Evolutionary conservation across 2,888 invertebrate genomes (phyloP), one percentile per base, ranked within the genome.

Genomic region (Rugalucina vietnamica): DNA sequence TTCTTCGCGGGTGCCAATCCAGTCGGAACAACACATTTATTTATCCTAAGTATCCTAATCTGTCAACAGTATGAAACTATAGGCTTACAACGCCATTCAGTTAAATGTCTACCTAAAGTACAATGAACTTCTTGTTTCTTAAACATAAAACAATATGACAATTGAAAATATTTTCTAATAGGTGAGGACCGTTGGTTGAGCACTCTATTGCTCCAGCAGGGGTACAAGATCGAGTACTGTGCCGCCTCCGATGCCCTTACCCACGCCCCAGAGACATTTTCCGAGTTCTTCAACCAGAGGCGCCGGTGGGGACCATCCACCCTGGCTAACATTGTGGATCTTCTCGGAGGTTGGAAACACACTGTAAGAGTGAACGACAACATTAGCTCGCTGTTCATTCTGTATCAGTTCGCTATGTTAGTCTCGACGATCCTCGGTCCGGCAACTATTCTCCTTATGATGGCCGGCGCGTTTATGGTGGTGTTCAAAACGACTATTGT

Each of bases 181-280:
- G 97, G 99, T 71, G 99, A 99, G 96, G 99, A 99, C 96, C 97
- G 99, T 95, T 99, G 99, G 99, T 96, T 99, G 83, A 99, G 99
- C 94, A 99, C 99, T 0, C 95, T 99, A 50, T 96, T 99, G n/a
- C 96, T 99, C 12, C 99, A 99, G 95, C 96, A 99, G 95, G 99
- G 99, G 18, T 99, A 99, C 95, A 97, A 99, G 89, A 99, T 99
- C 0, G 99, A 99, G 95, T 99, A 99, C 94, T 99, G 99, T 90
- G 99, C 99, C 93, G 99, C 99, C 27, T 98, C 98, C 1, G 99
- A 99, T 94, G 99, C 99, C 39, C 98, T 99, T 95, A 99, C 99
- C 1, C 99, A 99, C 93, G 98, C 98, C 43, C 99, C 99, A 0
- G 99, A 99, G 84, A 90, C 91, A 5, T 94, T 94, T 81, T 90